Base-by-base conservation (phyloP, 2,113 vertebrate genomes). In the Anseranas semipalmata region DNA sequence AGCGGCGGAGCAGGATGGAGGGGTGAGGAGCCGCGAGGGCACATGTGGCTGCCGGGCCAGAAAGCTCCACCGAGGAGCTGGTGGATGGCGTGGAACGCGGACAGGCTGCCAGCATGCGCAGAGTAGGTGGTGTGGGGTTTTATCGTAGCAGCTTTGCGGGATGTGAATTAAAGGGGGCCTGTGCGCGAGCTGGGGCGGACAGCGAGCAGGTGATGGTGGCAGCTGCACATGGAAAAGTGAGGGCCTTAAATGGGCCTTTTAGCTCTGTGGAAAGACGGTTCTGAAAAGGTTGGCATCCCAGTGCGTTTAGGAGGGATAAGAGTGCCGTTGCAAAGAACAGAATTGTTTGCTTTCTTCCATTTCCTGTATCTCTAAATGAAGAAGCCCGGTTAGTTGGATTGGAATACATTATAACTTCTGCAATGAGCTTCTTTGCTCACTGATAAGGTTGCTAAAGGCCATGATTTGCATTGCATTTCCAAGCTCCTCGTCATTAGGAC, bases 391-490 rank as follows among this genome's bases (percentile, higher is more conserved):
- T 85, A 48, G 43, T 85, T 81, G 43, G 72, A 5, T 15, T 70
- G 75, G 37, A 76, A 86, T 74, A 80, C 72, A 15, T 67, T 70
- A 3, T 20, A 59, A 35, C 27, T 60, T 81, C 33, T 55, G 72
- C 76, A 76, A 0, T 4, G 65, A 86, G 63, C 79, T 85, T 8
- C 79, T 71, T 53, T 92, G 46, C 83, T 75, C 4, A 2, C 72
- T 60, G 85, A 63, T 90, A 86, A 93, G 70, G 21, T 22, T 76
- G 86, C 90, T 62, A 71, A 93, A 78, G 83, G 73, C 65, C 60
- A 20, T 78, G 43, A 90, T 96, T 94, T 97, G 84, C 86, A 78
- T 95, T 84, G 83, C 32, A 4, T 84, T 94, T 68, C 33, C 46
- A 24, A 68, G 66, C 76, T 81, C 55, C 60, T 93, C 78, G 15